These are phyloP conservation scores for Eulemur macaco DNA, from an alignment of 2,113 vertebrate species.

Conservation along the genomic window DNA sequence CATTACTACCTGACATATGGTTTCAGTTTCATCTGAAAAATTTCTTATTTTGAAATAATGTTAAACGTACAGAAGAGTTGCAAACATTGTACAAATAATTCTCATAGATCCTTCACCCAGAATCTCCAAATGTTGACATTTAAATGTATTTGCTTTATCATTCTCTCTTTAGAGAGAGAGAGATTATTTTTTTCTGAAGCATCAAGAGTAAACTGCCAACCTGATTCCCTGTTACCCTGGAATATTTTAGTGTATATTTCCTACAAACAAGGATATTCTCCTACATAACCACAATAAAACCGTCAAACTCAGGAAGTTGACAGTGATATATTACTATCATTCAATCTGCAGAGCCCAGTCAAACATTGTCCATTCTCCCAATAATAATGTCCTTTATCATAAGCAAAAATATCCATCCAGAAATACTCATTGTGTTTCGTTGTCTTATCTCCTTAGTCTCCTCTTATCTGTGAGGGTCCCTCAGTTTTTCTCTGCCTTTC, in stretches of 20 bases:
- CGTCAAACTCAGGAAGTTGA: not conserved
- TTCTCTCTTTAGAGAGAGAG: not conserved
- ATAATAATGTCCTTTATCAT: not conserved
- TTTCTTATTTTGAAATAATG: constrained; percentile 18
- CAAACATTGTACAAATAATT: not conserved
- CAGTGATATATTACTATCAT: not conserved
- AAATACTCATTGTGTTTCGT: not conserved
- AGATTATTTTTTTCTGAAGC: not conserved
- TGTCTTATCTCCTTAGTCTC: not conserved
- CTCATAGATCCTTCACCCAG: not conserved
- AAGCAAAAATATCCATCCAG: not conserved
- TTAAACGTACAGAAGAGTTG: not conserved
- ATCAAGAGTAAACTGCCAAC: not conserved
- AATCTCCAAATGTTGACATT: not conserved
- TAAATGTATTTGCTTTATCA: not conserved
- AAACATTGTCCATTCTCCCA: not conserved
- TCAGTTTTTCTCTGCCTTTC: not conserved
- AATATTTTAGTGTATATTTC: not conserved
- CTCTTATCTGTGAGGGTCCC: not conserved
- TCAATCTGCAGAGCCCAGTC: not conserved
- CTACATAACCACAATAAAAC: not conserved
- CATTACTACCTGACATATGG: not conserved
- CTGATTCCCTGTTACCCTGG: not conserved
- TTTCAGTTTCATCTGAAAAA: not conserved
- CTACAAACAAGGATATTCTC: not conserved